A percentile compares a stretch with the other conserved stretches of the same genome.
phyloP scores from a whole-genome alignment of 2,113 vertebrate species.

The Seriola aureovittata region DNA sequence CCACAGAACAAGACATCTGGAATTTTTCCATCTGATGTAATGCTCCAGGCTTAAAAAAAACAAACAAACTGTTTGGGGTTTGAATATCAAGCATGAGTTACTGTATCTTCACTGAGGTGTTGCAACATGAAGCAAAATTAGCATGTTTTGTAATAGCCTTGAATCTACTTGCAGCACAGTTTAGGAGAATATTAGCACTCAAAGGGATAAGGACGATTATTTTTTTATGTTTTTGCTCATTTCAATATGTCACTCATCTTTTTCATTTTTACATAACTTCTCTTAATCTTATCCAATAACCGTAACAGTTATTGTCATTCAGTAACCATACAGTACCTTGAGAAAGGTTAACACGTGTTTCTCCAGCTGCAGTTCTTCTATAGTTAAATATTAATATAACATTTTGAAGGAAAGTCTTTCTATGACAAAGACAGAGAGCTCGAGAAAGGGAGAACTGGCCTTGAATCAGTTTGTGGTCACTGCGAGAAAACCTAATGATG shows the following conservation, averaged over 20 bases:
- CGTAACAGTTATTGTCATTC: background rate
- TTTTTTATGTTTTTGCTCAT: background rate
- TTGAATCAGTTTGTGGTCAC: constrained; percentile 3
- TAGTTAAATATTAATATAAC: constrained; percentile 5
- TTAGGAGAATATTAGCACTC: background rate
- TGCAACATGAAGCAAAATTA: constrained; percentile 1
- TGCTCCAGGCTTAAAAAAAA: constrained; percentile 29
- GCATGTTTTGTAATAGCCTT: background rate
- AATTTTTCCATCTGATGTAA: constrained; percentile 73
- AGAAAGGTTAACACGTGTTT: background rate
- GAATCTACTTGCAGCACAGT: background rate
- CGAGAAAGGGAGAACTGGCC: background rate
- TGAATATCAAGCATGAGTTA: background rate
- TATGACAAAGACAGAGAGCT: background rate
- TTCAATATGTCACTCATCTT: background rate
- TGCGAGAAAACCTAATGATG: constrained; percentile 30
- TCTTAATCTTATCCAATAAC: background rate
- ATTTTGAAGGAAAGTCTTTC: background rate
- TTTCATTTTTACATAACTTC: background rate
- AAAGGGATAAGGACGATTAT: no score
- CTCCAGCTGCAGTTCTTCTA: rapidly evolving
- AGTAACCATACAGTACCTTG: background rate
- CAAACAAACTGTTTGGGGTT: background rate
- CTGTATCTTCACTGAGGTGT: background rate
- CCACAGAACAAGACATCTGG: constrained; percentile 59